A percentile compares a stretch with the other conserved stretches of the same genome.
Conservation (phyloP, 2,113 vertebrate genomes). For the Hystrix brachyura region DNA sequence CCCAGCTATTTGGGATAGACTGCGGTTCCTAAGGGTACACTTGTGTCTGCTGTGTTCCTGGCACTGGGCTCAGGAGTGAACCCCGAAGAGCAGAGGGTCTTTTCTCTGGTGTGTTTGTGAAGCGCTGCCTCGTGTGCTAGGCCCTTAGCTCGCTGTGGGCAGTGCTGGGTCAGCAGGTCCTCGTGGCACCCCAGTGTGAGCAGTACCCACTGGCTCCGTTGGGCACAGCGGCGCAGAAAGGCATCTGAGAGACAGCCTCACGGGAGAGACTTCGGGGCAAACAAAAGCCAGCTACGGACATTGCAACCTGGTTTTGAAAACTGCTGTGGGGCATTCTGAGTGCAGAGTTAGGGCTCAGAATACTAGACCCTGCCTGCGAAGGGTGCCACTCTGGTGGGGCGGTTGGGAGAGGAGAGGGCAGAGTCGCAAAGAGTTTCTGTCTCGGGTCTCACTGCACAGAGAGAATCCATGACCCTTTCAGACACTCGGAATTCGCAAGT, state of each 20-base stretch:
- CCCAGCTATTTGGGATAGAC: not conserved
- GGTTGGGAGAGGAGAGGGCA: not conserved
- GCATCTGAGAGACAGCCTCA: not conserved
- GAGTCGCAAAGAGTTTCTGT: not conserved
- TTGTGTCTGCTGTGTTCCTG: not conserved
- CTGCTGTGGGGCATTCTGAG: no score
- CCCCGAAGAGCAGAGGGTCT: not conserved
- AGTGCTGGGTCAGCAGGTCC: not conserved
- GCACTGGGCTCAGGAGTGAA: not conserved
- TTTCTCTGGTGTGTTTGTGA: not conserved
- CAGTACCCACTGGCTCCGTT: not conserved
- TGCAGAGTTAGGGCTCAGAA: not conserved
- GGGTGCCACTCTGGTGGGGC: not conserved
- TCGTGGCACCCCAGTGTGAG: not conserved
- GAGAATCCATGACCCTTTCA: not conserved
- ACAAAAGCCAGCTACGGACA: not conserved
- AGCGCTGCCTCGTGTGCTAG: no score
- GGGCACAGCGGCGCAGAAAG: not conserved
- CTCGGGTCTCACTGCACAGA: not conserved
- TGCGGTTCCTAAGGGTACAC: not conserved
- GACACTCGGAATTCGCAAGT: not conserved
- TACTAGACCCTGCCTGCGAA: fast-evolving
- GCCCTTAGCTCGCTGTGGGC: not conserved
- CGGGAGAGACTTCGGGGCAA: not conserved
- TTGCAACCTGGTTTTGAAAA: not conserved